Conservation (phyloP, 1,140 invertebrate genomes). For the Orius insidiosus region DNA sequence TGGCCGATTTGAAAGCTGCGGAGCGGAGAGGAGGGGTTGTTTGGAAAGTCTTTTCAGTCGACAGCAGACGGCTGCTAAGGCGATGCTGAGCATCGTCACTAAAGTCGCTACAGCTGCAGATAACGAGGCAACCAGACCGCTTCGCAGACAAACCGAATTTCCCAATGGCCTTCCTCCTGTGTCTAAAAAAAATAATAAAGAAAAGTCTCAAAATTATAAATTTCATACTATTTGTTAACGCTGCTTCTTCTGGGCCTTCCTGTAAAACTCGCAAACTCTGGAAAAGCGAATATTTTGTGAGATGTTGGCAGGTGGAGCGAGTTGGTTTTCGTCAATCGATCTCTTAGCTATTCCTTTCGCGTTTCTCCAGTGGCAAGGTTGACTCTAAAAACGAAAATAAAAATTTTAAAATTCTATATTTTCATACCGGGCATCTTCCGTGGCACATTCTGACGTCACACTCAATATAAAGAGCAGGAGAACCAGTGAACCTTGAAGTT, state of each 20-base stretch:
- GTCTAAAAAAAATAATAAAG: slow-evolving; percentile 22
- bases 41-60: slow-evolving; percentile 37
- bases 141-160: slow-evolving; percentile 48
- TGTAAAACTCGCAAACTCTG: slow-evolving; percentile 73
- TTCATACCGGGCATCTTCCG: slow-evolving; percentile 66
- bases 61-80: slow-evolving; percentile 50
- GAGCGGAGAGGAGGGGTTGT: slow-evolving; percentile 24
- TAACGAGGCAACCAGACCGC: slow-evolving; percentile 54
- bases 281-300: slow-evolving; percentile 82
- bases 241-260: slow-evolving; percentile 51
- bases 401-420: slow-evolving; percentile 9
- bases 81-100: slow-evolving; percentile 46
- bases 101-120: slow-evolving; percentile 47
- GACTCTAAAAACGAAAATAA: slow-evolving; percentile 42
- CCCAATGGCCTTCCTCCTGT: slow-evolving; percentile 24
- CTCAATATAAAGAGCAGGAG: slow-evolving; percentile 82
- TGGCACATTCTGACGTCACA: slow-evolving; percentile 91
- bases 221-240: slow-evolving; percentile 25
- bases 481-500: slow-evolving; percentile 84
- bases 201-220: slow-evolving; percentile 11
- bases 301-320: slow-evolving; percentile 23
- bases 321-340: slow-evolving; percentile 28
- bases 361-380: slow-evolving; percentile 83
- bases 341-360: slow-evolving; percentile 57
- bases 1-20: slow-evolving; percentile 3